Conservation (phyloP, 2,797 vertebrate species). For the Thripadectes ignobilis region DNA sequence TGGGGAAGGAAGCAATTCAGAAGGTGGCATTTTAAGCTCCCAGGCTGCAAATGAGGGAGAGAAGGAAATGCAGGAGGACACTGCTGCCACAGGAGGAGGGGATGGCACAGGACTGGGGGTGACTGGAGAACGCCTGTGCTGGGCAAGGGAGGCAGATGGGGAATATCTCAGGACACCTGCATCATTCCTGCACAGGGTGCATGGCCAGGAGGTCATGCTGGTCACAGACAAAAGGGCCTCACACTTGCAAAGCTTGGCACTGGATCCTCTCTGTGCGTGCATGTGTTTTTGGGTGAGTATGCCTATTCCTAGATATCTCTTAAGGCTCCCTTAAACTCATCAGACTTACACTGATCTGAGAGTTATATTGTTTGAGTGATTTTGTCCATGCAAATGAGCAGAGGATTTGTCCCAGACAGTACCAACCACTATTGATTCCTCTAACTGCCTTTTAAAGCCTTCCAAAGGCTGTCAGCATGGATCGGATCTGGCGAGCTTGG, state of each 20-base stretch:
- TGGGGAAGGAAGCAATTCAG: background rate
- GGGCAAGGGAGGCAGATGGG: background rate
- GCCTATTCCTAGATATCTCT: rapidly evolving
- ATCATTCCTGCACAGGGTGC: rapidly evolving
- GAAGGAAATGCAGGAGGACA: background rate
- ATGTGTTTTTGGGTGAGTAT: background rate
- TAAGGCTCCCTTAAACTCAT: background rate
- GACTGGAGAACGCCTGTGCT: background rate
- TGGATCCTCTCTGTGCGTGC: background rate
- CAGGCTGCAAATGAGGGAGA: background rate
- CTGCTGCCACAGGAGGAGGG: rapidly evolving
- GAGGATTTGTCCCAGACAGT: background rate
- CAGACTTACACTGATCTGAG: background rate
- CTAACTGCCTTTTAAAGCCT: background rate
- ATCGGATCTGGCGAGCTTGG: background rate
- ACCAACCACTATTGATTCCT: background rate
- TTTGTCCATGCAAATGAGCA: background rate
- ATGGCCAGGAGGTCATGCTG: background rate
- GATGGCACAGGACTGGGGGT: background rate
- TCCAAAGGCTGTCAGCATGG: background rate
- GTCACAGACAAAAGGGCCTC: background rate
- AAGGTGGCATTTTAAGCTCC: background rate
- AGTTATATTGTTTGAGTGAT: background rate
- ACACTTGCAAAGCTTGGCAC: background rate
- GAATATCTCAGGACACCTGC: background rate